Evolutionary conservation across 2,888 invertebrate genomes (phyloP).

Genomic region (Rhingia campestris): DNA sequence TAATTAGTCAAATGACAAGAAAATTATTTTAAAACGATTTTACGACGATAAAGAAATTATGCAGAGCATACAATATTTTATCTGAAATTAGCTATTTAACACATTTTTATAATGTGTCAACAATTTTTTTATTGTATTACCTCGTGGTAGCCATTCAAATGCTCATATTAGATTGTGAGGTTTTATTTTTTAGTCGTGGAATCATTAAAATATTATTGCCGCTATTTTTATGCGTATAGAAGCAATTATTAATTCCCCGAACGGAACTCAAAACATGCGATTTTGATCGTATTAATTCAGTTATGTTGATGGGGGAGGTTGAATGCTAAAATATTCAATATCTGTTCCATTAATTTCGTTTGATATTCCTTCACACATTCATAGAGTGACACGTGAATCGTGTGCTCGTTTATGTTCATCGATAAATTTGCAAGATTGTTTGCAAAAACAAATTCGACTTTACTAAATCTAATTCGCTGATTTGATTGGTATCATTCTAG

Average conservation of each 20-base stretch:
- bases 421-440: slow-evolving; percentile 21
- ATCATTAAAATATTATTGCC: not conserved
- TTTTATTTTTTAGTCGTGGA: not conserved
- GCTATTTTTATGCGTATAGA: not conserved
- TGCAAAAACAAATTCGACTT: not conserved
- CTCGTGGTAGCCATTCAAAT: not conserved
- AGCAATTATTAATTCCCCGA: not conserved
- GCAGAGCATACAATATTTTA: slow-evolving; percentile 1
- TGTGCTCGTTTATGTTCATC: not conserved
- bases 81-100: slow-evolving; percentile 8
- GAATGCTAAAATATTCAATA: too few relatives aligned
- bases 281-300: too few relatives aligned
- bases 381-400: too few relatives aligned
- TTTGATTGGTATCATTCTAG: slow-evolving; percentile 9
- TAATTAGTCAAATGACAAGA: too few relatives aligned
- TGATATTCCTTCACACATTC: too few relatives aligned
- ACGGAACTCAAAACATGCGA: not conserved
- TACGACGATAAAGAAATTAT: not conserved
- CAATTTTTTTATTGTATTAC: slow-evolving; percentile 3
- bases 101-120: slow-evolving; percentile 19
- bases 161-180: not conserved
- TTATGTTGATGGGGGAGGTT: too few relatives aligned
- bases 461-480: not conserved
- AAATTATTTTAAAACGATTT: not conserved
- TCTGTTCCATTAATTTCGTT: too few relatives aligned